Evolutionary conservation across 2,888 invertebrate genomes (phyloP).

Genomic region (Eudasyphora cyanicolor): DNA sequence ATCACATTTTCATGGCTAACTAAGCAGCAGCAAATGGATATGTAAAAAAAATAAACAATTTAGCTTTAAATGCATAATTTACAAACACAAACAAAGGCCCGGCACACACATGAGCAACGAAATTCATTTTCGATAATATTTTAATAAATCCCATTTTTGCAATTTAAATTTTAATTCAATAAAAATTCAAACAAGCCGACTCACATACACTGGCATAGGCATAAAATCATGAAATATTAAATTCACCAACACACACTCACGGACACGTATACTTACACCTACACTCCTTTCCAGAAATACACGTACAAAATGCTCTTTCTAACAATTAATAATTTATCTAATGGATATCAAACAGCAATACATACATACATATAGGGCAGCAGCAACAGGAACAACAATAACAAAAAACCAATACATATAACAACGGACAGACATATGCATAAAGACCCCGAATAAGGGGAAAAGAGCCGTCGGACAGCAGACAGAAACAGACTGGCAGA

Average conservation of each 20-base stretch:
- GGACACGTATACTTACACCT: slow-evolving; percentile 33
- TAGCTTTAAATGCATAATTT: slow-evolving; percentile 62
- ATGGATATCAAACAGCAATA: slow-evolving; percentile 38
- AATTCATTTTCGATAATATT: slow-evolving; percentile 38
- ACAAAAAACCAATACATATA: not conserved
- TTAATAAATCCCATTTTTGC: slow-evolving; percentile 49
- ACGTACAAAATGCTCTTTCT: slow-evolving; percentile 33
- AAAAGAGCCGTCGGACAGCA: too few relatives aligned
- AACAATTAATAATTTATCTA: slow-evolving; percentile 44
- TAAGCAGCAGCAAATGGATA: slow-evolving; percentile 62
- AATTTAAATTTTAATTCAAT: slow-evolving; percentile 55
- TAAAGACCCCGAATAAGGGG: too few relatives aligned
- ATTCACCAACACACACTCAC: slow-evolving; percentile 36
- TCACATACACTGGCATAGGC: not conserved
- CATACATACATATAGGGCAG: not conserved
- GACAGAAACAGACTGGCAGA: slow-evolving; percentile 20
- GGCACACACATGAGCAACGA: not conserved
- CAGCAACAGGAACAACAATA: slow-evolving; percentile 13
- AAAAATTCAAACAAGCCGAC: slow-evolving; percentile 35
- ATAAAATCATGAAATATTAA: slow-evolving; percentile 31
- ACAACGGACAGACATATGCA: slow-evolving; percentile 24
- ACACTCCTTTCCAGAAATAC: slow-evolving; percentile 43
- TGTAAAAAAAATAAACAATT: slow-evolving; percentile 64
- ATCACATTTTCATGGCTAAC: slow-evolving; percentile 40
- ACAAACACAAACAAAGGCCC: not conserved